Percentiles rank a stretch among this genome's conserved stretches.
These are phyloP conservation scores for Orius insidiosus DNA, from an alignment of 1,140 invertebrate genomes.

Conservation along the genomic window DNA sequence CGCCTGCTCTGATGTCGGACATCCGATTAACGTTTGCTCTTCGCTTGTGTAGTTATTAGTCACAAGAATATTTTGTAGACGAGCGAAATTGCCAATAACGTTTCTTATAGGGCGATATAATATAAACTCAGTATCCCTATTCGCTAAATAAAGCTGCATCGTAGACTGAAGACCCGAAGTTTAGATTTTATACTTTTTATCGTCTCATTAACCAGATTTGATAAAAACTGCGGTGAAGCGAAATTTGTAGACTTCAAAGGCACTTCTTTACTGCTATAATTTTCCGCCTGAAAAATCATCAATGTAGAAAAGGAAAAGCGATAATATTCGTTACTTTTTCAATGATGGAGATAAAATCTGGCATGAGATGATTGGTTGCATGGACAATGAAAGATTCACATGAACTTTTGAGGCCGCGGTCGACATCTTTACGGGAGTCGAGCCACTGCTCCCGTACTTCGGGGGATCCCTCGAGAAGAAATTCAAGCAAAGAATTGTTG, in stretches of 20 bases:
- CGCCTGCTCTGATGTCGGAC: constrained; percentile 79
- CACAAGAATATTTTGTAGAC: constrained; percentile 56
- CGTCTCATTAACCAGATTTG: constrained; percentile 33
- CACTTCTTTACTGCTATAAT: constrained; percentile 8
- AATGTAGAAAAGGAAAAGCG: constrained; percentile 11
- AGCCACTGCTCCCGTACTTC: constrained; percentile 80
- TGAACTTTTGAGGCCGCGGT: constrained; percentile 73
- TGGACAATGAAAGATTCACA: constrained; percentile 82
- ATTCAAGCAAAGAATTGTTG: constrained; percentile 84
- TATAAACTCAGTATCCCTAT: constrained; percentile 90
- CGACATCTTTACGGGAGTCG: constrained; percentile 89
- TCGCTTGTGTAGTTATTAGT: constrained; percentile 60
- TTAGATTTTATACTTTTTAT: constrained; percentile 59
- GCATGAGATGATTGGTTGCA: constrained; percentile 55
- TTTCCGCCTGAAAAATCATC: constrained; percentile 16
- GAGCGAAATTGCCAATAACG: constrained; percentile 67
- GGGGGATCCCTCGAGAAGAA: constrained; percentile 76
- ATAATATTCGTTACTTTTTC: constrained; percentile 40
- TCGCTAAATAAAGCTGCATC: constrained; percentile 90
- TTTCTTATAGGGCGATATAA: constrained; percentile 85
- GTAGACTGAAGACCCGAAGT: constrained; percentile 63
- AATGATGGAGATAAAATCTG: constrained; percentile 50
- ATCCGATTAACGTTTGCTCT: constrained; percentile 65
- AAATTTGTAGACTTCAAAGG: constrained; percentile 13
- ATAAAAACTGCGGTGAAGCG: constrained; percentile 4